Evolutionary conservation across 2,113 vertebrate genomes (phyloP).

Genomic region (Vicugna pacos): DNA sequence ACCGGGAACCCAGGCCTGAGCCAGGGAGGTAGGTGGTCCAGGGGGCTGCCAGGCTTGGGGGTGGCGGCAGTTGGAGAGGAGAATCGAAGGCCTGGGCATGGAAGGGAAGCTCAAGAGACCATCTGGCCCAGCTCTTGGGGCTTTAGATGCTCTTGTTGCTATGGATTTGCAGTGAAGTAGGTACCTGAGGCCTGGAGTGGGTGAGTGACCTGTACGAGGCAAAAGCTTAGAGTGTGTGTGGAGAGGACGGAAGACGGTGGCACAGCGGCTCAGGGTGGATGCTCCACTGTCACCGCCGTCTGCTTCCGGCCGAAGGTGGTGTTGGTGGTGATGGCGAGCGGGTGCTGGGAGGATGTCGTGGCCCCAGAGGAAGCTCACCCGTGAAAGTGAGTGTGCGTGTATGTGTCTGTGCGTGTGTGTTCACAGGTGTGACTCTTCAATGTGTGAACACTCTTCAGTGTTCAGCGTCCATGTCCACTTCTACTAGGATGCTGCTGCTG

Average conservation of each 20-base stretch:
- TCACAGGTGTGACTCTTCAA: neutral
- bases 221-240: accelerated
- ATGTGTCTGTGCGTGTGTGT: neutral
- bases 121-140: neutral
- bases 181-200: neutral
- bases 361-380: neutral
- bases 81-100: neutral
- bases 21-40: neutral
- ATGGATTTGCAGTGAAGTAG: neutral
- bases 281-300: accelerated
- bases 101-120: neutral
- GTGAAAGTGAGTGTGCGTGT: neutral
- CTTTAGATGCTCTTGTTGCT: neutral
- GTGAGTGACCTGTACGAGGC: neutral
- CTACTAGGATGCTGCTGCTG: neutral
- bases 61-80: neutral
- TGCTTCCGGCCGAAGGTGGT: neutral
- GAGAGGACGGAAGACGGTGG: neutral
- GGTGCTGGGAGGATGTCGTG: neutral
- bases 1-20: neutral
- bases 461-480: neutral
- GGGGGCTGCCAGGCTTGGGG: neutral
- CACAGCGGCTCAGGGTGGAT: neutral
- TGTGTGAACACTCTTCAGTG: neutral
- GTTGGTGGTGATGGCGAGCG: neutral